Conservation (phyloP, 2,797 vertebrate genomes). For the Myripristis murdjan region DNA sequence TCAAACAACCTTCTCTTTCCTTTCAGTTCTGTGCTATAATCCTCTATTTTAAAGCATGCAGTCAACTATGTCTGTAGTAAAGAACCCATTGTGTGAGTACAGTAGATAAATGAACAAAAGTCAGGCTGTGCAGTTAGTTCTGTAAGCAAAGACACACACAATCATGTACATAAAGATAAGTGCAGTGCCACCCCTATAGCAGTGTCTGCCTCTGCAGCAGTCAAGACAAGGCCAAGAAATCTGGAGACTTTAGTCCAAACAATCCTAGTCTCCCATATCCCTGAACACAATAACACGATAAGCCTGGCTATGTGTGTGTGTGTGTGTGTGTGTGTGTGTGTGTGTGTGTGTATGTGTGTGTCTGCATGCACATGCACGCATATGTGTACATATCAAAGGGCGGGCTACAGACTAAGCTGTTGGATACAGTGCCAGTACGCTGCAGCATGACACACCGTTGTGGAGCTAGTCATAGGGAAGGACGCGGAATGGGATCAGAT, state of each 20-base stretch:
- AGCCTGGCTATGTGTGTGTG: conserved; percentile 42
- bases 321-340: conserved; percentile 15
- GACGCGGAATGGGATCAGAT: conserved; percentile 44
- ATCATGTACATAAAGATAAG: conserved; percentile 46
- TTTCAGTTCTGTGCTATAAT: background rate
- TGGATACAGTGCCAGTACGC: conserved; percentile 6
- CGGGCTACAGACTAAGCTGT: conserved; percentile 37
- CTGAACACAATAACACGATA: conserved; percentile 64
- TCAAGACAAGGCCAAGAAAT: conserved; percentile 61
- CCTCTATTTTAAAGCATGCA: background rate
- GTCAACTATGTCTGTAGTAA: background rate
- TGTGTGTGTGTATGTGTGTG: conserved; percentile 5
- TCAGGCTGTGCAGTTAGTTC: conserved; percentile 10
- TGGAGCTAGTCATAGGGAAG: conserved; percentile 45
- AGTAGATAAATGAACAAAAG: conserved; percentile 2
- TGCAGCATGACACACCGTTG: conserved; percentile 23
- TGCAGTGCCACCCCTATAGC: conserved; percentile 41
- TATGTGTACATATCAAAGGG: conserved; percentile 55
- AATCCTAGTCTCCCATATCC: conserved; percentile 62
- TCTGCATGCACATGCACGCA: conserved; percentile 17
- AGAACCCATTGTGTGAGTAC: background rate
- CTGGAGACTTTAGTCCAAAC: conserved; percentile 71
- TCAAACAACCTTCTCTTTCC: background rate
- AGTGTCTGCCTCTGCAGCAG: background rate
- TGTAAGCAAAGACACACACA: conserved; percentile 25